phyloP scores from a whole-genome alignment of 2,888 invertebrate species.

The Drosophila birchii region DNA sequence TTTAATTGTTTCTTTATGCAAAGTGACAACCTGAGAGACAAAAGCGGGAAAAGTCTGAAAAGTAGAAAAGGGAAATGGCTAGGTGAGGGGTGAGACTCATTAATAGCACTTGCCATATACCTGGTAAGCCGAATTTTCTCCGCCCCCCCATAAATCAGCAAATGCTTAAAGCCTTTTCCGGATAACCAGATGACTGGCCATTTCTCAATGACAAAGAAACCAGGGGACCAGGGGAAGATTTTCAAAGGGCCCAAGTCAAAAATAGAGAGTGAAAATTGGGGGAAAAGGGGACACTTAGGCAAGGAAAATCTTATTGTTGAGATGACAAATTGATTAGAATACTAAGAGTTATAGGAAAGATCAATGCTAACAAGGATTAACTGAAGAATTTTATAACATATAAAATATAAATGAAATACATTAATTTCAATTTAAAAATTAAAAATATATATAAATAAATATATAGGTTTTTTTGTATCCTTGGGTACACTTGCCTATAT shows the following conservation, averaged over 20 bases:
- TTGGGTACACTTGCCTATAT: neutral
- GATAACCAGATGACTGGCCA: slow-evolving; percentile 47
- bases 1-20: slow-evolving; percentile 84
- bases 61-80: neutral
- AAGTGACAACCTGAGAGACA: slow-evolving; percentile 69
- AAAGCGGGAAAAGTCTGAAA: slow-evolving; percentile 9
- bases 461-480: neutral
- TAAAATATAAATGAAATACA: neutral
- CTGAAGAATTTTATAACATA: neutral
- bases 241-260: slow-evolving; percentile 13
- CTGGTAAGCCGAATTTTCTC: slow-evolving; percentile 44
- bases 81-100: slow-evolving; percentile 44
- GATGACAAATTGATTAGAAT: slow-evolving; percentile 25
- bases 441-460: no score
- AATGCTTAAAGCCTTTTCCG: slow-evolving; percentile 62
- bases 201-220: slow-evolving; percentile 47
- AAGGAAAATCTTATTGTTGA: slow-evolving; percentile 9
- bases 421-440: neutral
- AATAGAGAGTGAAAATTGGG: slow-evolving; percentile 8
- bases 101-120: slow-evolving; percentile 67
- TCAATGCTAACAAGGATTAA: neutral
- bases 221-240: slow-evolving; percentile 1
- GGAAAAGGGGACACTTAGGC: neutral
- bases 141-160: slow-evolving; percentile 64
- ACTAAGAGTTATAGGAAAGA: slow-evolving; percentile 6